Evolutionary conservation across 1,140 invertebrate species (phyloP).

Genomic region (Meteorus sp.): DNA sequence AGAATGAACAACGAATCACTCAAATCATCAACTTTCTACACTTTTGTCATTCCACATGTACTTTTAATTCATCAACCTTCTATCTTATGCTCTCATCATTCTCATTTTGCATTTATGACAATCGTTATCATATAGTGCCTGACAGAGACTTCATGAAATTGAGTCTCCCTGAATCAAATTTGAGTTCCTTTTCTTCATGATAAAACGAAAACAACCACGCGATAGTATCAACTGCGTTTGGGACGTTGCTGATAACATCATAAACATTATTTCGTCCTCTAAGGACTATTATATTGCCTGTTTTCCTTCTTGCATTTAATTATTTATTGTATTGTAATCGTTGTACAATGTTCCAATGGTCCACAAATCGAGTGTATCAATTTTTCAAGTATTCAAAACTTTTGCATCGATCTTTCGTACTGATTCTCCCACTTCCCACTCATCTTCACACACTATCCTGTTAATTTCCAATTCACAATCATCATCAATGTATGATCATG

Average conservation of each 20-base stretch:
- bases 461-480: no score
- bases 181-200: no score
- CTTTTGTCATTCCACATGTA: no score
- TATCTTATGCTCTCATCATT: no score
- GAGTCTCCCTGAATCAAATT: conserved; percentile 21
- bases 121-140: background rate
- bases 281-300: conserved; percentile 8
- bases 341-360: conserved; percentile 52
- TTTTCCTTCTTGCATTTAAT: conserved; percentile 24
- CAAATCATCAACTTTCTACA: no score
- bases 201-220: conserved; percentile 22
- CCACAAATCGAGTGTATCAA: conserved; percentile 44
- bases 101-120: background rate
- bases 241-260: no score
- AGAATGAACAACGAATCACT: no score
- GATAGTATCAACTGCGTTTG: no score
- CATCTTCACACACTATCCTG: no score
- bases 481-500: no score
- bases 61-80: no score
- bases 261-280: no score
- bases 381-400: conserved; percentile 29
- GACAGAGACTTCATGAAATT: background rate
- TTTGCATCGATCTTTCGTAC: conserved; percentile 17
- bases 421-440: conserved; percentile 14
- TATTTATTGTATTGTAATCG: conserved; percentile 50